Evolutionary conservation across 2,888 invertebrate species (phyloP).

Genomic region (Drosophila kuntzei): DNA sequence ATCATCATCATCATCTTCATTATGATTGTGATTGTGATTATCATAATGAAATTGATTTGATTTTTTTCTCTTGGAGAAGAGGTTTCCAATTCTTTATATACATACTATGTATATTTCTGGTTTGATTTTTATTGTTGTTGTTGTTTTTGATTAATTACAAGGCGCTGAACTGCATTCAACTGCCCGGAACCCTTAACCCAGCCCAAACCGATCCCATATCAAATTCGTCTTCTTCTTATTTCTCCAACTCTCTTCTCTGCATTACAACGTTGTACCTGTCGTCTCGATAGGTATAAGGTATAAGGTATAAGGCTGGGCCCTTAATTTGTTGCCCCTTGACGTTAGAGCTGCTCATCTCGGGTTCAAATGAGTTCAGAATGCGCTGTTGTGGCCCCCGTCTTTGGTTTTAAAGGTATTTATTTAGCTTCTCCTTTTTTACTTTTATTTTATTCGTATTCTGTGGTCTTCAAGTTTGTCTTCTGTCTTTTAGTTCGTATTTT

Average conservation of each 20-base stretch:
- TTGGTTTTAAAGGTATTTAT: constrained; percentile 56
- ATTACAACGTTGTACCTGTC: constrained; percentile 58
- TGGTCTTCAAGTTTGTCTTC: constrained; percentile 20
- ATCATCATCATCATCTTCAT: constrained; percentile 32
- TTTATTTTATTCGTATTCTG: constrained; percentile 35
- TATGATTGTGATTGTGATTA: constrained; percentile 28
- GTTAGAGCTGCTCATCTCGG: constrained; percentile 47
- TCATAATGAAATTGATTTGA: constrained; percentile 61
- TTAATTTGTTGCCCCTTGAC: constrained; percentile 42
- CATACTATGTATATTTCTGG: not conserved
- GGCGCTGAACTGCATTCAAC: constrained; percentile 39
- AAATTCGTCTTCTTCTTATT: constrained; percentile 32
- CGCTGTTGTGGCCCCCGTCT: constrained; percentile 17
- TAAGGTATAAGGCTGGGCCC: constrained; percentile 38
- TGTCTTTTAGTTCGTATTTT: constrained; percentile 36
- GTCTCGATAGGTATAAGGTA: constrained; percentile 14
- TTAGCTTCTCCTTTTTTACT: constrained; percentile 38
- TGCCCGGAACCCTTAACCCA: constrained; percentile 44
- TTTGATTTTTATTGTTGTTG: constrained; percentile 5
- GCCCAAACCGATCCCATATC: constrained; percentile 33
- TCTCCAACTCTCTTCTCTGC: constrained; percentile 19
- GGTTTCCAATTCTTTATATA: constrained; percentile 3
- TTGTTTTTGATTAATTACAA: constrained; percentile 70
- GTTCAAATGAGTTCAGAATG: constrained; percentile 73
- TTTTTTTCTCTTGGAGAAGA: constrained; percentile 30